These are phyloP conservation scores for Helleia helle DNA, from an alignment of 2,888 invertebrate species.

Conservation along the genomic window DNA sequence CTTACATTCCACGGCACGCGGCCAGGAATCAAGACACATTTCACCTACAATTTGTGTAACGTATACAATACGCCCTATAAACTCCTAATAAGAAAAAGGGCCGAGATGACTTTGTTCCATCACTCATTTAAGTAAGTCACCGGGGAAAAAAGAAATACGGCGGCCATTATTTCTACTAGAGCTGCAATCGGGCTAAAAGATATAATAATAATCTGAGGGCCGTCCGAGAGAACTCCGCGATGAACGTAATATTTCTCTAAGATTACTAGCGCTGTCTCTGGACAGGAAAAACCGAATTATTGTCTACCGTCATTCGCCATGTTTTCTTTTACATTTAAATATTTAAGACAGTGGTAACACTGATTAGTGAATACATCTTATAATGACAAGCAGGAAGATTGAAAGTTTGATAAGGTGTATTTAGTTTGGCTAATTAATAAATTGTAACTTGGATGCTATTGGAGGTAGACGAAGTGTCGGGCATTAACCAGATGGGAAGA, in stretches of 20 bases:
- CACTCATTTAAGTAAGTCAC: conserved; percentile 33
- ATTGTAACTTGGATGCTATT: too few relatives aligned
- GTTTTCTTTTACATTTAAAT: too few relatives aligned
- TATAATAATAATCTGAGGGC: conserved; percentile 35
- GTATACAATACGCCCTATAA: conserved; percentile 12
- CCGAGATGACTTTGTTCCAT: conserved; percentile 24
- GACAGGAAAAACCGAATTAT: conserved; percentile 5
- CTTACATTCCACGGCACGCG: too few relatives aligned
- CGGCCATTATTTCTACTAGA: conserved; percentile 44
- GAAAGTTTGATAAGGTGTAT: too few relatives aligned
- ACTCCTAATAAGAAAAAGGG: conserved; percentile 18
- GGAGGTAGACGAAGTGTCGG: too few relatives aligned
- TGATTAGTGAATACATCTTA: too few relatives aligned
- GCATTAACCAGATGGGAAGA: too few relatives aligned
- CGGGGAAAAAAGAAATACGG: conserved; percentile 33
- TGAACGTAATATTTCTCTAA: conserved; percentile 28
- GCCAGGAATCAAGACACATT: too few relatives aligned
- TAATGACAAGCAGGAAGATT: too few relatives aligned
- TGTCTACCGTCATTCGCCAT: background rate
- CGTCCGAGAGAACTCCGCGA: conserved; percentile 31
- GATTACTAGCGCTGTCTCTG: conserved; percentile 14
- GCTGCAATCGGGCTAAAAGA: conserved; percentile 40
- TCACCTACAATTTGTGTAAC: conserved; percentile 15
- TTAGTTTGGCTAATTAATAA: too few relatives aligned
- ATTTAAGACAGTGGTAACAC: too few relatives aligned